Evolutionary conservation across 2,797 vertebrate genomes (phyloP), one percentile per base, ranked within the genome.

Genomic region (Crenuchus spilurus): DNA sequence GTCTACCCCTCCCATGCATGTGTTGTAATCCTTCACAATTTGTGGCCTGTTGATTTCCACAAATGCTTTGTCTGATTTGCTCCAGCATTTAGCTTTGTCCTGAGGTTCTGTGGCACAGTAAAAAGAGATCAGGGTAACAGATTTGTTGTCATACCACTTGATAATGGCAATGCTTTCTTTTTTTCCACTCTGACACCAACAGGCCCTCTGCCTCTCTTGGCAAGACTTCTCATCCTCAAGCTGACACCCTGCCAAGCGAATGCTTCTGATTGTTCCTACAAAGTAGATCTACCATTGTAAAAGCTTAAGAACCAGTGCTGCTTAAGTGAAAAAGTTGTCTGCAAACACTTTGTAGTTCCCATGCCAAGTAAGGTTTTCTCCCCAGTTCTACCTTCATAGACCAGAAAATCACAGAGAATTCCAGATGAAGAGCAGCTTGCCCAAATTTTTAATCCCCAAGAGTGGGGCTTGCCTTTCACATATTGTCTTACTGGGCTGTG

Each of bases 171-270:
- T 57, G 8, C 0, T 1, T n/a, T 35, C 3, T 52, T 16, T 54
- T 79, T 77, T 16, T 79, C 68, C 55, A 79, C 76, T 55, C 54
- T 81, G 52, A 22, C 30, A 35, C 82, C 57, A 49, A 72, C 11
- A 55, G 82, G 80, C 62, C 77, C 72, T 80, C 63, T 83, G 48
- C 76, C 63, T 72, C 54, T 66, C 20, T 79, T 67, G n/a, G 60
- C 67, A 80, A 82, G 58, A 75, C 57, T 84, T 82, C 1, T 82
- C 76, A 54, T 80, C 71, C 44, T 80, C 57, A 71, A 83, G 72
- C 20, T 44, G 33, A 54, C 75, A 83, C 24, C 67, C 76, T 41
- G 62, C 68, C 74, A 83, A 70, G 22, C 22, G 20, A 67, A 79
- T 77, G 57, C 28, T 44, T 2, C 13, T 4, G 16, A 81, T 54